Base-by-base conservation (phyloP, 2,113 vertebrate species). In the Trematomus loennbergii region DNA sequence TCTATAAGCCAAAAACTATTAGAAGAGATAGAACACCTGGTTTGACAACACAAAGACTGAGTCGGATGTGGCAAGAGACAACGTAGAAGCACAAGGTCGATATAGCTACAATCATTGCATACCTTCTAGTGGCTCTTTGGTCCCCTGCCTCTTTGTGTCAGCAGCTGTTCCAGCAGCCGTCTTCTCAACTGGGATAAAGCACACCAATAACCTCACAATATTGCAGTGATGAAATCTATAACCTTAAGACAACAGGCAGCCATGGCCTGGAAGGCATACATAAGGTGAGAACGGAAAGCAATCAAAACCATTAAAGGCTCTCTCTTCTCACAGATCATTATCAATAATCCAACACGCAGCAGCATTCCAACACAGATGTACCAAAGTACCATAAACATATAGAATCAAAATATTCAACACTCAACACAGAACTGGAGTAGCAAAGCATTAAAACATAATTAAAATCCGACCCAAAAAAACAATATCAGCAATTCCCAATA, bases 111-210 rank as follows among this genome's bases (percentile, higher is more conserved):
- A 70, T 62, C 16, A 18, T 65, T 36, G 13, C 16, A 52, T 89
- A 89, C 87, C 88, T 89, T 78, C 59, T 7, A 3, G 15, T 58
- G 67, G 50, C 22, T 78, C 64, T 72, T 80, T 88, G 75, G 77
- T 82, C 81, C 59, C 43, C 46, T 87, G 79, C 59, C 4, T 87
- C 69, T 83, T 66, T 48, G 45, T 49, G 12, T 50, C 72, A 16
- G 61, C 66, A 72, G 72, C 54, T 49, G 33, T 49, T 83, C n/a
- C 83, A 81, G 67, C 29, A 79, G 61, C 22, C 29, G 43, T 74
- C 75, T 68, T 84, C 62, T 73, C 69, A 74, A 69, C 86, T 86
- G 69, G 36, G 58, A 79, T 76, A 69, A 78, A 84, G 79, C 63
- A 86, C 50, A 63, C 68, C 49, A 73, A 63, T 57, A 76, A 20